Evolutionary conservation across 1,140 invertebrate species (phyloP), one percentile per base, ranked within the genome.

Genomic region (Neodiprion virginianus): DNA sequence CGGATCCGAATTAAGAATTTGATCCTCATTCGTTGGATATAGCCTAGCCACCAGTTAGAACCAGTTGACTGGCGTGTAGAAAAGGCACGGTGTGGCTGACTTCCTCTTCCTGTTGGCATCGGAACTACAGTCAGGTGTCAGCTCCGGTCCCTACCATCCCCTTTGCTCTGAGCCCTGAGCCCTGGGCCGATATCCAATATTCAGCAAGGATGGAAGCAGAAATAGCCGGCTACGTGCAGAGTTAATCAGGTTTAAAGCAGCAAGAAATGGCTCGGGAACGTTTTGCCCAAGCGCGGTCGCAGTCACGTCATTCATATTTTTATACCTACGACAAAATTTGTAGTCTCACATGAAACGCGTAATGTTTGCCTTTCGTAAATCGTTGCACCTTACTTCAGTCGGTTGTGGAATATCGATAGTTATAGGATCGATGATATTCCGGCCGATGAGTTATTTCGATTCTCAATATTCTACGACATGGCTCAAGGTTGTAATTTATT

Each of bases 101-200:
- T 85, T 85, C 84, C 84, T 84, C 81, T 85, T 85, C 84, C 84
- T 85, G 83, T 79, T 73, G 75, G 77, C 72, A 49, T 84, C 82
- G 83, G 83, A 82, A 83, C 82, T 83, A 79, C 77, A 82, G 82
- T 84, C 84, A 82, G 79, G 83, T 84, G 83, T 82, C 77, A 71
- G 75, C 74, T 76, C 77, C 75, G 72, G 66, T 69, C 49, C 69
- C 75, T 74, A 74, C 75, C 74, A 74, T 79, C 65, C 72, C 71
- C 72, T 14, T 1, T 65, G 61, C 28, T 40, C 28, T 4, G 28
- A 40, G n/a, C 11, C 53, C 53, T 14, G 8, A 61, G 53, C 53
- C 53, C 53, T 61, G 53, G 53, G 11, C 53, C 53, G 78, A 79
- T 72, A 79, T 77, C 74, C 71, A 74, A 77, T 76, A 76, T 77